Conservation (phyloP, 2,888 invertebrate species). For the Tipula unca region DNA sequence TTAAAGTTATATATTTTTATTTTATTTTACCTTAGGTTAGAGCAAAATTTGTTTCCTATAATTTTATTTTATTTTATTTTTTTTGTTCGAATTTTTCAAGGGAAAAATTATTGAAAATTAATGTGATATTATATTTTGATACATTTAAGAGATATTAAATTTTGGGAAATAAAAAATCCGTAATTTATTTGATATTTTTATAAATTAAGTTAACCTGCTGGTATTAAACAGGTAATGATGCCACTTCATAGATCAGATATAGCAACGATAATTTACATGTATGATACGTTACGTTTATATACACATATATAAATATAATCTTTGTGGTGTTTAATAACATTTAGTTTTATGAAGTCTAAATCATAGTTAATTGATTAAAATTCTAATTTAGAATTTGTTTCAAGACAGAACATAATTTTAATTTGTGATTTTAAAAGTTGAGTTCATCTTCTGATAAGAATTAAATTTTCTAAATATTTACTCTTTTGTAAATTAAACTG, state of each 20-base stretch:
- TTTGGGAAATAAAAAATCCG: background rate
- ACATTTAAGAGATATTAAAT: background rate
- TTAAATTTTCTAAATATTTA: too few relatives aligned
- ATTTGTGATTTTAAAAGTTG: too few relatives aligned
- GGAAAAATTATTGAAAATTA: constrained; percentile 8
- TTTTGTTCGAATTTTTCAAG: background rate
- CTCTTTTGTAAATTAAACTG: too few relatives aligned
- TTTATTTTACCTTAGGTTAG: background rate
- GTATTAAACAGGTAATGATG: background rate
- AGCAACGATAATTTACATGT: background rate
- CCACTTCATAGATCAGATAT: background rate
- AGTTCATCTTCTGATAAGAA: too few relatives aligned
- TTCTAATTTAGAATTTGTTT: too few relatives aligned
- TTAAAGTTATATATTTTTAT: background rate
- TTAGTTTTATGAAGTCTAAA: too few relatives aligned
- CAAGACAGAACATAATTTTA: too few relatives aligned
- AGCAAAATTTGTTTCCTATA: background rate
- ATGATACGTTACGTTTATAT: background rate
- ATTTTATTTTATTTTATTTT: too few relatives aligned
- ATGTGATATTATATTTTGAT: background rate
- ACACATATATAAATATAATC: too few relatives aligned
- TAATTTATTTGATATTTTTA: background rate
- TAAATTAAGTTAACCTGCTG: background rate
- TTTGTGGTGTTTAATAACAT: too few relatives aligned
- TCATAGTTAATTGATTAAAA: too few relatives aligned